phyloP scores from a whole-genome alignment of 2,113 vertebrate genomes.

The Bufo gargarizans region DNA sequence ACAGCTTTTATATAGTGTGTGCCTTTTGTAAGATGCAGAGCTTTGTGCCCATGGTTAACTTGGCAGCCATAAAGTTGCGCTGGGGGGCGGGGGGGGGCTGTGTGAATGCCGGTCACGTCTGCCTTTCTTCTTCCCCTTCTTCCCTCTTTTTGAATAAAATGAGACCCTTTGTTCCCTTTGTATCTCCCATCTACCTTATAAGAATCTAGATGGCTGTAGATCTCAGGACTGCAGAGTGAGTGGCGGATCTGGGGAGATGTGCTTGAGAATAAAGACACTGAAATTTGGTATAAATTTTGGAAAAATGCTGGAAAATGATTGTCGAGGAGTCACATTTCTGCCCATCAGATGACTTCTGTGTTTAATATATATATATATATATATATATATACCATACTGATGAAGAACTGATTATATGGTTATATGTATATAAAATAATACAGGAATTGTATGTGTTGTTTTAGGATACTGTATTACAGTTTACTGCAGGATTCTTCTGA shows the following conservation, averaged over 20 bases:
- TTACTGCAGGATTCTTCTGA: neutral
- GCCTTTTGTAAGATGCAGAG: neutral
- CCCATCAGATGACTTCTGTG: neutral
- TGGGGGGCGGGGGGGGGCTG: neutral
- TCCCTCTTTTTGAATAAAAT: slow-evolving; percentile 67
- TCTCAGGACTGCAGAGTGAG: slow-evolving; percentile 60
- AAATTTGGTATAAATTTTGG: neutral
- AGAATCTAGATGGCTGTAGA: slow-evolving; percentile 67
- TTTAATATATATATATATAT: neutral
- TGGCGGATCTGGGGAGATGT: slow-evolving; percentile 17
- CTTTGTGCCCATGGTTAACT: slow-evolving; percentile 3
- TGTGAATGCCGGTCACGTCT: slow-evolving; percentile 70
- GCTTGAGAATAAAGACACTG: neutral
- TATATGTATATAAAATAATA: neutral
- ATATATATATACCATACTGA: neutral
- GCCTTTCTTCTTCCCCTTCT: slow-evolving; percentile 63
- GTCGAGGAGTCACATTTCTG: neutral
- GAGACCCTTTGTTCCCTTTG: slow-evolving; percentile 70
- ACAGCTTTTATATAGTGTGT: neutral
- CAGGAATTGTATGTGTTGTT: neutral
- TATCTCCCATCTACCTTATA: slow-evolving; percentile 68
- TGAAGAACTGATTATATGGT: neutral
- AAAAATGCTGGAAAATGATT: neutral
- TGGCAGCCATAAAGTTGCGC: slow-evolving; percentile 46
- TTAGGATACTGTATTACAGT: neutral